Evolutionary conservation across 2,888 invertebrate species (phyloP).

Genomic region (Agonopterix heracliana): DNA sequence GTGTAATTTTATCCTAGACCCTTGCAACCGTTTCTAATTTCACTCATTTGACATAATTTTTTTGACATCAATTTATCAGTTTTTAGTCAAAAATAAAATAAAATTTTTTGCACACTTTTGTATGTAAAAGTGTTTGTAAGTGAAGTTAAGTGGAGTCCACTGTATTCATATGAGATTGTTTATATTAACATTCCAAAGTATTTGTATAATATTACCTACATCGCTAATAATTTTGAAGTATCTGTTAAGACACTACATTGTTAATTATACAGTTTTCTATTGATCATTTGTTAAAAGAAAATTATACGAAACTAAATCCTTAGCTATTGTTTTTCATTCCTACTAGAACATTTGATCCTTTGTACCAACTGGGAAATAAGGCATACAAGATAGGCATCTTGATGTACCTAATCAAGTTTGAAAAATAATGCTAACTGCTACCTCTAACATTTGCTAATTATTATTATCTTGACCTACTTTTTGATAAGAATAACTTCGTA

Average conservation of each 20-base stretch:
- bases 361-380: neutral
- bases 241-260: slow-evolving; percentile 75
- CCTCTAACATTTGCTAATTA: slow-evolving; percentile 37
- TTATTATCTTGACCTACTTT: slow-evolving; percentile 67
- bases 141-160: slow-evolving; percentile 21
- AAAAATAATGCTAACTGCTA: too few species aligned
- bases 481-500: slow-evolving; percentile 28
- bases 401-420: too few species aligned
- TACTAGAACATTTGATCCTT: neutral
- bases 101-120: slow-evolving; percentile 6
- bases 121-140: slow-evolving; percentile 8
- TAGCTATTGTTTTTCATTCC: slow-evolving; percentile 50
- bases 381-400: too few species aligned
- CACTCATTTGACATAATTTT: slow-evolving; percentile 23
- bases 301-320: slow-evolving; percentile 77
- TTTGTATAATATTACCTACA: slow-evolving; percentile 75
- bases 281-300: slow-evolving; percentile 77
- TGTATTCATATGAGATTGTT: slow-evolving; percentile 67
- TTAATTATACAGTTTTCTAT: slow-evolving; percentile 77
- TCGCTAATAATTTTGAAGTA: slow-evolving; percentile 73
- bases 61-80: slow-evolving; percentile 17
- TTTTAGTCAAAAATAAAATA: slow-evolving; percentile 3
- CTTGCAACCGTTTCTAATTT: slow-evolving; percentile 14
- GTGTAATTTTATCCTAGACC: slow-evolving; percentile 48
- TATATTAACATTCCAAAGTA: slow-evolving; percentile 76